Conservation (phyloP, 2,888 invertebrate species). For the Plutella xylostella region DNA sequence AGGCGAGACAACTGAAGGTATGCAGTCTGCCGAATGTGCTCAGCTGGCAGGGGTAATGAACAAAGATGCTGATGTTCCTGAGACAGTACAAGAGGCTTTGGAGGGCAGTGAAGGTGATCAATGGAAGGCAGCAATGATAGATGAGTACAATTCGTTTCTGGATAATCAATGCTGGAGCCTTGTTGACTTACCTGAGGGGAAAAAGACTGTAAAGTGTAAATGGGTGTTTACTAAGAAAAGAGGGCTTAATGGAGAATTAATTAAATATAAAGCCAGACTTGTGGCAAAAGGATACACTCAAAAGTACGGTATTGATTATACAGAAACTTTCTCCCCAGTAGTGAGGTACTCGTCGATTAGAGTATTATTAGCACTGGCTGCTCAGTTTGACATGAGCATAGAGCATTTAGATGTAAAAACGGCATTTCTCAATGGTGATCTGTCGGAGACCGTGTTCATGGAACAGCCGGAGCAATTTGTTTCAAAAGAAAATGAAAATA, state of each 20-base stretch:
- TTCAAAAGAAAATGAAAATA: not conserved
- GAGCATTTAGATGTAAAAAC: slow-evolving; percentile 1
- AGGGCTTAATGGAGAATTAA: not conserved
- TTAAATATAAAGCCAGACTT: not conserved
- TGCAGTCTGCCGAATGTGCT: not conserved
- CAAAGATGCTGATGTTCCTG: not conserved
- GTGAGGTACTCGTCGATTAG: not conserved
- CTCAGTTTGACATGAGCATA: not conserved
- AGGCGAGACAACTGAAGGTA: not conserved
- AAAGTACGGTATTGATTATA: not conserved
- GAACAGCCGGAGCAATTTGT: not conserved
- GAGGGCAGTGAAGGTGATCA: not conserved
- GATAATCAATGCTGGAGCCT: not conserved
- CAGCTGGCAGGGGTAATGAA: not conserved
- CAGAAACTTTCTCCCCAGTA: not conserved
- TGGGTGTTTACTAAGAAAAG: not conserved
- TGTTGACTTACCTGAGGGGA: not conserved
- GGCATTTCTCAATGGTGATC: slow-evolving; percentile 1
- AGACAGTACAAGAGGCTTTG: not conserved
- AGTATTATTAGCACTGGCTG: not conserved
- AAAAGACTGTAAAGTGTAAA: not conserved
- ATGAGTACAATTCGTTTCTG: not conserved
- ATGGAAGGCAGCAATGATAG: not conserved
- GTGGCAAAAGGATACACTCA: not conserved
- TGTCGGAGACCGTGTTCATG: not conserved